A percentile compares a stretch with the other conserved stretches of the same genome.
These are phyloP conservation scores for Trichomycterus rosablanca DNA, from an alignment of 2,113 vertebrate genomes.

Conservation along the genomic window DNA sequence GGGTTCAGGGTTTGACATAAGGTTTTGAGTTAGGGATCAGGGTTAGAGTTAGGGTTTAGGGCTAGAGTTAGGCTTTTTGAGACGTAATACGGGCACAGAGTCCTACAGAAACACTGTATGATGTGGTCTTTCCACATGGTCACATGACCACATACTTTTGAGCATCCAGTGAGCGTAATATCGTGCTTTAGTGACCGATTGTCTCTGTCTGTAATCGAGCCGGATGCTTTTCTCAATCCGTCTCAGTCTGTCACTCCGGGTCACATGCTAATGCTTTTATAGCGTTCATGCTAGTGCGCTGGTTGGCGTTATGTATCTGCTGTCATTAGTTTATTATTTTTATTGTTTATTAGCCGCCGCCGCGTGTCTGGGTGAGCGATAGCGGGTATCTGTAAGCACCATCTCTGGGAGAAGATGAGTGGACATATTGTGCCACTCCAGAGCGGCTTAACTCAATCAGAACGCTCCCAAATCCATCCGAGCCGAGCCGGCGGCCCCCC, in stretches of 20 bases:
- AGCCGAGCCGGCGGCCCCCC: constrained; percentile 14
- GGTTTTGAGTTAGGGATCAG: too few relatives aligned
- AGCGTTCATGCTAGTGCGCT: neutral
- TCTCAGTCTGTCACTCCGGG: neutral
- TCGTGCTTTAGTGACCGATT: too few relatives aligned
- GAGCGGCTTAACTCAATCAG: constrained; percentile 41
- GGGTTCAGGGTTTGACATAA: too few relatives aligned
- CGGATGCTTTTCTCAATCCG: neutral
- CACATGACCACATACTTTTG: too few relatives aligned
- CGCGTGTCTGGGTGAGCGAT: constrained; percentile 34
- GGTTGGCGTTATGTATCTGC: constrained; percentile 7
- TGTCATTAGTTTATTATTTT: neutral
- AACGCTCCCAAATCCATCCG: constrained; percentile 39
- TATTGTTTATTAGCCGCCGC: neutral
- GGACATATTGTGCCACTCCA: constrained; percentile 38
- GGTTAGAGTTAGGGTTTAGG: too few relatives aligned
- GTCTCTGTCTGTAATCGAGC: neutral
- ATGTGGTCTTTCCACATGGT: too few relatives aligned
- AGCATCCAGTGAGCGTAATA: too few relatives aligned
- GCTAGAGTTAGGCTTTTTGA: too few relatives aligned
- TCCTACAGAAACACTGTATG: too few relatives aligned
- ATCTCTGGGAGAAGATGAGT: constrained; percentile 27
- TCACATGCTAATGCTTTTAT: neutral
- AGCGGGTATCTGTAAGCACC: constrained; percentile 26
- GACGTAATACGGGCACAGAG: too few relatives aligned